Base-by-base conservation (phyloP, 2,888 invertebrate species). In the Hyposoter didymator region DNA sequence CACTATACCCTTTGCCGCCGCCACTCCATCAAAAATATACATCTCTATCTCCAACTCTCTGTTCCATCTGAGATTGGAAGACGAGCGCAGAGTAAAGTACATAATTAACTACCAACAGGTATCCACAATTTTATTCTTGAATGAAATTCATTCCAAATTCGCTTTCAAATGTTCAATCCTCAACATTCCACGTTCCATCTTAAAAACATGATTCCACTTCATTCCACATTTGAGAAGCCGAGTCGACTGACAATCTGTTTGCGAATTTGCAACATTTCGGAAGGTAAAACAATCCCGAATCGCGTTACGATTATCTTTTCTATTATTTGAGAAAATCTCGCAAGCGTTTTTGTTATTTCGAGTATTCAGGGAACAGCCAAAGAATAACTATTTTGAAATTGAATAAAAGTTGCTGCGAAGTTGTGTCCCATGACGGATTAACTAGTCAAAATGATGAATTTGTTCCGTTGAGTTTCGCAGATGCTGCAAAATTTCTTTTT, bases 61-160 rank as follows among this genome's bases (percentile, higher is more conserved):
- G 55, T 73, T 78, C 45, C 55, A 22, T 17, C 47, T 28, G 78
- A 73, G 83, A 83, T 78, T 83, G 43, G 59, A 67, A 78, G 73
- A 78, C 22, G 28, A 52, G n/a, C 43, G 43, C n/a, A 67, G 67
- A 78, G 78, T 66, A 73, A 72, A 76, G 28, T 64, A 75, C 69
- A 45, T 75, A 82, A 75, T 75, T 69, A 45, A 82, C 17, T 59
- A 55, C 70, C 52, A 43, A 52, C 64, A 32, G 62, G 22, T 72
- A 82, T 55, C 32, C 39, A 45, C 12, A 52, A 52, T 52, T 64
- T n/a, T 12, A 52, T 35, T 52, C 62, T 52, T 14, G 12, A 64
- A 64, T 35, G 1, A 17, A 35, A 43, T 75, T 69, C 39, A 67
- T 81, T 55, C 8, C 4, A 14, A 67, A 55, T 19, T 67, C 14